Evolutionary conservation across 2,113 vertebrate species (phyloP), one percentile per base, ranked within the genome.

Genomic region (Irena cyanogastra): DNA sequence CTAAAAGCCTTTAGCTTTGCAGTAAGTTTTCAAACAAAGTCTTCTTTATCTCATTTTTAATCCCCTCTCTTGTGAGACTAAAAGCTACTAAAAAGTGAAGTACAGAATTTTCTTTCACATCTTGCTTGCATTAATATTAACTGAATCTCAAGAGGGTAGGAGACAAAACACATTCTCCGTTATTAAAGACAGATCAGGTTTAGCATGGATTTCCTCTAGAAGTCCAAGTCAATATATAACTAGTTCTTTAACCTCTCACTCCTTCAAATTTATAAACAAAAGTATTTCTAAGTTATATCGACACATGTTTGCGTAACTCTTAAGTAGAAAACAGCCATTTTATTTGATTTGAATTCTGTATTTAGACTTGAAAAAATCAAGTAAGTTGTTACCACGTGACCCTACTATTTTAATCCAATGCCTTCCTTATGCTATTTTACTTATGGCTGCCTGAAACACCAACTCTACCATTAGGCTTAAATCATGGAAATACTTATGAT

Each of bases 141-240:
- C 59, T 8, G 21, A 70, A 89, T 82, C 76, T 79, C 66, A 77
- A 80, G 78, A 89, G 63, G 5, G 8, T 27, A 60, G 57, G 41
- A 95, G 66, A 78, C 28, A 88, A 78, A 90, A 64, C 65, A 64
- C 44, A 19, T 90, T 91, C 57, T 81, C 6, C 4, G 18, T 74
- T 89, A 90, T 65, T 91, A 80, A 94, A 94, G 89, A 79, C 20
- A 76, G 80, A 87, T 79, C 77, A 77, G 21, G 69, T 76, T 87
- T 87, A 91, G 45, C 37, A 23, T n/a, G 30, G 41, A 23, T 70
- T 90, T 80, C 47, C 37, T 70, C 60, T 78, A 52, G 39, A 94
- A 88, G 44, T 26, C 35, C 10, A 4, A 28, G 42, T 80, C 63
- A 72, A 50, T 87, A 80, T 85, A 44, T 79, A 89, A 49, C 69